A percentile compares a stretch with the other conserved stretches of the same genome.
These are phyloP conservation scores for Ceratoteleas bidentatus DNA, from an alignment of 1,140 invertebrate species.

Conservation along the genomic window DNA sequence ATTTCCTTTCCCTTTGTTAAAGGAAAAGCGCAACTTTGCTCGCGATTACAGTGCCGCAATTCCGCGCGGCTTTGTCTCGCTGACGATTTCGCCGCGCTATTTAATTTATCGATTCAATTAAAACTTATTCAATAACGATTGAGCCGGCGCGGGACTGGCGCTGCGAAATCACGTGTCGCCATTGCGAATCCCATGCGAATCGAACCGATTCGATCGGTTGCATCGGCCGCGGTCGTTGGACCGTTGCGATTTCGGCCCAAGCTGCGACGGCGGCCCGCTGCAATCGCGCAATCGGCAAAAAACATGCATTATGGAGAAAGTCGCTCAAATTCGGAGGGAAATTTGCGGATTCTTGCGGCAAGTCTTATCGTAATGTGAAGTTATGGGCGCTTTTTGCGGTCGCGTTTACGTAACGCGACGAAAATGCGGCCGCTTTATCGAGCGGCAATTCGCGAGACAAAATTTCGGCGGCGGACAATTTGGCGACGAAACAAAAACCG, in stretches of 20 bases:
- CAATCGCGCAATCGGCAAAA: conserved; percentile 50
- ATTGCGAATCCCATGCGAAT: conserved; percentile 45
- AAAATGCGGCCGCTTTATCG: conserved; percentile 43
- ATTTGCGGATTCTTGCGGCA: conserved; percentile 55
- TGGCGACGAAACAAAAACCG: no score
- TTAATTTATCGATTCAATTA: conserved; percentile 57
- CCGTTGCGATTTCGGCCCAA: conserved; percentile 54
- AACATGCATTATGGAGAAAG: conserved; percentile 64
- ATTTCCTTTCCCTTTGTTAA: no score
- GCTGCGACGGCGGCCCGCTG: conserved; percentile 44
- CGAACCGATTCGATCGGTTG: conserved; percentile 55
- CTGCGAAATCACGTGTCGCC: conserved; percentile 33
- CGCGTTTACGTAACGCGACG: conserved; percentile 57
- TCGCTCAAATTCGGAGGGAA: conserved; percentile 65
- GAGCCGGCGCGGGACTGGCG: conserved; percentile 14
- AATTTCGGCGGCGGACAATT: no score
- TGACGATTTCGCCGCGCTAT: conserved; percentile 33
- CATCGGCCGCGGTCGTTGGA: conserved; percentile 42
- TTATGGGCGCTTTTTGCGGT: conserved; percentile 46
- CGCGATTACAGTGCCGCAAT: no score
- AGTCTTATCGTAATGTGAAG: conserved; percentile 52
- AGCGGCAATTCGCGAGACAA: no score
- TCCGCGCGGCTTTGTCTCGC: no score
- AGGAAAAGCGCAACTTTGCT: no score
- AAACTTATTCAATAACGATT: conserved; percentile 39